Evolutionary conservation across 2,888 invertebrate genomes (phyloP), one percentile per base, ranked within the genome.

Genomic region (Scaptomyza flava): DNA sequence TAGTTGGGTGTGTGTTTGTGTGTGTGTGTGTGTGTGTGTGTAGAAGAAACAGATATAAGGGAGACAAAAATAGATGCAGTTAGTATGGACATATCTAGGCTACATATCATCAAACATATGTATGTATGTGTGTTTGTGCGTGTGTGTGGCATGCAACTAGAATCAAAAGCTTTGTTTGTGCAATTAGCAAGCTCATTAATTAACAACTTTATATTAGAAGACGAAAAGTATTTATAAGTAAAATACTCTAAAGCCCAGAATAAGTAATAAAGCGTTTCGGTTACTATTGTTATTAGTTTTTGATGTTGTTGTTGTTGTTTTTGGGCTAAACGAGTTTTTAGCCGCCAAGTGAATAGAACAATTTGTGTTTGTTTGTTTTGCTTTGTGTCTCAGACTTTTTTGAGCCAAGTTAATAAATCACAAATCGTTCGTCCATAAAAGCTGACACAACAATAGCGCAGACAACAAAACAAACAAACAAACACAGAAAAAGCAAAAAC

Each of bases 121-220:
- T 41, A 9, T 33, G 38, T 48, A 14, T 52, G 17, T 17, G 17
- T 17, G 17, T 17, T 17, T 17, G 17, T n/a, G 23, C 46, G 17
- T 47, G 27, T 34, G 20, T 62, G 72, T 57, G 66, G 80, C 81
- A 78, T 83, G 80, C 78, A 76, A 60, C 64, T 79, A 70, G 65
- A 73, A 0, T 12, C 61, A 81, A 72, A 56, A 72, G 60, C 43
- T 3, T 38, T 14, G 6, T 36, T 38, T 78, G 69, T 65, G 64
- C 69, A 74, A 80, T 77, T 79, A 79, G 82, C 72, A 67, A 64
- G 70, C 46, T 67, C 72, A 77, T 85, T 81, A 75, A 77, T 82
- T 79, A 79, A 64, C 77, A 71, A 52, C 57, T 36, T 1, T 14
- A 38, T 14, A 79, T 27, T 77, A 79, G 79, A 79, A 67, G 43